phyloP scores from a whole-genome alignment of 2,797 vertebrate species.

The Hipposideros larvatus region DNA sequence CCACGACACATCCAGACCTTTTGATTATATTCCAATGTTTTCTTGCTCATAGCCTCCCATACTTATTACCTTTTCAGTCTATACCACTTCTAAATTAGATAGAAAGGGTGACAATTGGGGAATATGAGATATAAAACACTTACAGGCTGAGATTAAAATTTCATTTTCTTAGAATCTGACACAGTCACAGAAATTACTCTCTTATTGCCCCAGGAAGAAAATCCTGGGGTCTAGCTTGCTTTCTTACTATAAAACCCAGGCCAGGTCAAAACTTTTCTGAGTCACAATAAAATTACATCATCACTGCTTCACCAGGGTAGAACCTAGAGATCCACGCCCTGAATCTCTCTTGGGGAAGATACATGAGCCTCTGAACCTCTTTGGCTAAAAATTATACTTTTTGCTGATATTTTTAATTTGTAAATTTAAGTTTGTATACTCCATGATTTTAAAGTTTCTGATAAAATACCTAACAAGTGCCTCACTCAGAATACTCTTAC shows the following conservation, averaged over 20 bases:
- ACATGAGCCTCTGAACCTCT: not conserved
- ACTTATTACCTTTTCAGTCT: slow-evolving; percentile 48
- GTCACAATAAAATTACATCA: slow-evolving; percentile 25
- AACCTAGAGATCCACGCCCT: not conserved
- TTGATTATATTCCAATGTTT: not conserved
- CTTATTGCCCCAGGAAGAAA: slow-evolving; percentile 13
- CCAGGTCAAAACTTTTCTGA: not conserved
- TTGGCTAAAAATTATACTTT: not conserved
- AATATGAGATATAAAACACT: not conserved
- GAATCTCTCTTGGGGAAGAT: not conserved
- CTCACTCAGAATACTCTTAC: not conserved
- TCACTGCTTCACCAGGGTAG: not conserved
- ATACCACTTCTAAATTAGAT: slow-evolving; percentile 46
- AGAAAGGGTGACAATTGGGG: not conserved
- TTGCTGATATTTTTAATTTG: not conserved
- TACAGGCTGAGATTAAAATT: slow-evolving; percentile 17
- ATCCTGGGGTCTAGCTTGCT: not conserved
- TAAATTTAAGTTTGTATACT: slow-evolving; percentile 8
- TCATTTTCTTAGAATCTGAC: slow-evolving; percentile 28
- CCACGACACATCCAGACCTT: not conserved
- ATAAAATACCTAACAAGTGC: not conserved
- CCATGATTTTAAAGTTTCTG: not conserved
- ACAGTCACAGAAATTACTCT: slow-evolving; percentile 3
- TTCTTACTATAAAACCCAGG: not conserved
- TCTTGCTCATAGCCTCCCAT: not conserved